Evolutionary conservation across 2,113 vertebrate genomes (phyloP), one percentile per base, ranked within the genome.

Genomic region (Felis chaus): DNA sequence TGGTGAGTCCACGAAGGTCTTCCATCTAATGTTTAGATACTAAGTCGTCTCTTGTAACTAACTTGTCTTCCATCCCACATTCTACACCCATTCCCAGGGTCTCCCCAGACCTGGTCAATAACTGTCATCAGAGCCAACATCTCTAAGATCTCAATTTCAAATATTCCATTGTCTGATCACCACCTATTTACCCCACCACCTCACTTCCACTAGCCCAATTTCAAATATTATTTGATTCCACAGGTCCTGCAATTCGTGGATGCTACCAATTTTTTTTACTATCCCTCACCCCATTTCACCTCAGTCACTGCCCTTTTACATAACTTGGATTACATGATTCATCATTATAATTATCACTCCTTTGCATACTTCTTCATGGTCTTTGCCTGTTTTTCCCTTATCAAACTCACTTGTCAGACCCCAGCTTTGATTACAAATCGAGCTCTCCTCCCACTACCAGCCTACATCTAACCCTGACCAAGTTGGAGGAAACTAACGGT

Each of bases 121-220:
- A 8, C 45, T 80, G 10, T 83, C 27, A 85, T 23, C 5, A 69
- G 19, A 79, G 19, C 25, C 45, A 91, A 45, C 3, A 45, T 63
- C n/a, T 94, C 39, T 53, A 85, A 91, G 76, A 78, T 73, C 25
- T 94, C 61, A 65, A 29, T 94, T 93, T 82, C 16, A 65, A 92
- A 23, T 89, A 82, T n/a, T 85, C 25, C 16, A 39, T 36, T n/a
- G 14, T 69, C 33, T 68, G 25, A 61, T 23, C 7, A 91, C 31
- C 2, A 14, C 10, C 41, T 45, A 48, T 29, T 81, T 79, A 63
- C 45, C 7, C 68, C 94, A 92, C 79, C 7, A 79, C 14, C 18
- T 48, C 71, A 39, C n/a, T 87, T 61, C 3, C 48, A 4, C 71
- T 83, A 39, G 39, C 19, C n/a, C 11, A 29, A 16, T 53, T 68